phyloP scores from a whole-genome alignment of 2,113 vertebrate species.

The Pavo muticus region DNA sequence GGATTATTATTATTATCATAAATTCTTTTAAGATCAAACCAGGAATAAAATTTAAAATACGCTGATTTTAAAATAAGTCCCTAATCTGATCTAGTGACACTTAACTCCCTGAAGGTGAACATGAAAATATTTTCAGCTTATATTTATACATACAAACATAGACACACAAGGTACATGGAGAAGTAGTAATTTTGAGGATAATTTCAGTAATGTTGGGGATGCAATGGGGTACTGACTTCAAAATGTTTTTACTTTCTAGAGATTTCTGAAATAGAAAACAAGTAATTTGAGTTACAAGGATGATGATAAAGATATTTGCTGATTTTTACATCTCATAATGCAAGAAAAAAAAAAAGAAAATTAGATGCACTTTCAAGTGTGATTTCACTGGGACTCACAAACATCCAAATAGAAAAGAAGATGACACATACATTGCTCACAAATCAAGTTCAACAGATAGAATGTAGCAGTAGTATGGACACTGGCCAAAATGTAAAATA shows the following conservation, averaged over 20 bases:
- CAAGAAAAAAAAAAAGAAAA: background rate
- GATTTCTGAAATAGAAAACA: background rate
- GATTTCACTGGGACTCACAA: background rate
- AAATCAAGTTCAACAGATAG: background rate
- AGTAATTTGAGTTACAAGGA: background rate
- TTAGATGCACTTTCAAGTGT: background rate
- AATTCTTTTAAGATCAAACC: background rate
- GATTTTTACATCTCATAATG: background rate
- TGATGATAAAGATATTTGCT: background rate
- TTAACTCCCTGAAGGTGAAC: background rate
- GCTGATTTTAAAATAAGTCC: background rate
- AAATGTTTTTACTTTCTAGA: background rate
- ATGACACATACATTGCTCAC: background rate
- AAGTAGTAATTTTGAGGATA: background rate
- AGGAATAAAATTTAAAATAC: background rate
- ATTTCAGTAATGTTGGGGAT: background rate
- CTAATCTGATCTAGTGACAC: background rate
- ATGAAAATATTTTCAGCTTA: conserved; percentile 9
- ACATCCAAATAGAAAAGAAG: background rate
- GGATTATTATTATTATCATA: background rate
- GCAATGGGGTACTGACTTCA: background rate
- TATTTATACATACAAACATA: background rate
- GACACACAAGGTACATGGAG: background rate
- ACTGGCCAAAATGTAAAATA: background rate
- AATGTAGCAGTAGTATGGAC: background rate